Evolutionary conservation across 2,888 invertebrate species (phyloP).

Genomic region (Lasioglossum villosulum): DNA sequence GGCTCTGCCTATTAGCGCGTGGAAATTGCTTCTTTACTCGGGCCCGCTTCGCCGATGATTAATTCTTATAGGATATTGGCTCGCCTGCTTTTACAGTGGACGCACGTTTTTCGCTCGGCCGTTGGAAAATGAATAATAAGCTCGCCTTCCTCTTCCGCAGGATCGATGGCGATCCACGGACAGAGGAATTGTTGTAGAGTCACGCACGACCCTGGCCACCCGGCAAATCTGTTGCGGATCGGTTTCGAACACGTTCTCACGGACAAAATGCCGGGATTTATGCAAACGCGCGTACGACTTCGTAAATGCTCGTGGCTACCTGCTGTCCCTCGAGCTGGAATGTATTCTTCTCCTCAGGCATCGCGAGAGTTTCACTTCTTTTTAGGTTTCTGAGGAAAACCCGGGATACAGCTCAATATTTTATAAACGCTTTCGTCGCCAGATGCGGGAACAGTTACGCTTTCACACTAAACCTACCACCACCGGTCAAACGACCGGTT

Average conservation of each 20-base stretch:
- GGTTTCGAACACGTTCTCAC: slow-evolving; percentile 18
- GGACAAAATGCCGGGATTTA: background rate
- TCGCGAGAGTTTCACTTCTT: background rate
- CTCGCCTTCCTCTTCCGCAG: background rate
- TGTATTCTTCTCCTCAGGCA: background rate
- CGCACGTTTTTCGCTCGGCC: slow-evolving; percentile 31
- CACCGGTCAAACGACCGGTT: too few relatives aligned
- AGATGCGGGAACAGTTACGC: background rate
- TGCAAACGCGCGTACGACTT: slow-evolving; percentile 9
- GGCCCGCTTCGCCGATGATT: slow-evolving; percentile 25
- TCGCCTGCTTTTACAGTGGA: slow-evolving; percentile 19
- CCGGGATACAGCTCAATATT: background rate
- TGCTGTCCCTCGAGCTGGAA: background rate
- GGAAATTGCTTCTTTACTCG: slow-evolving; percentile 42
- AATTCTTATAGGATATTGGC: slow-evolving; percentile 26
- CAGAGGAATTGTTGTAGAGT: slow-evolving; percentile 4
- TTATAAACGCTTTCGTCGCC: background rate
- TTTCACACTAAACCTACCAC: background rate
- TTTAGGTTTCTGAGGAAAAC: background rate
- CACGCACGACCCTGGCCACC: slow-evolving; percentile 7
- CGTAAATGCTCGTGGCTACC: background rate
- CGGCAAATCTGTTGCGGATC: slow-evolving; percentile 5
- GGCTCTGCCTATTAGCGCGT: slow-evolving; percentile 33
- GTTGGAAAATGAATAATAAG: slow-evolving; percentile 24
- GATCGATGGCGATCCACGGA: slow-evolving; percentile 10